These are phyloP conservation scores for Luperina testacea DNA, from an alignment of 2,888 invertebrate species.

Conservation along the genomic window DNA sequence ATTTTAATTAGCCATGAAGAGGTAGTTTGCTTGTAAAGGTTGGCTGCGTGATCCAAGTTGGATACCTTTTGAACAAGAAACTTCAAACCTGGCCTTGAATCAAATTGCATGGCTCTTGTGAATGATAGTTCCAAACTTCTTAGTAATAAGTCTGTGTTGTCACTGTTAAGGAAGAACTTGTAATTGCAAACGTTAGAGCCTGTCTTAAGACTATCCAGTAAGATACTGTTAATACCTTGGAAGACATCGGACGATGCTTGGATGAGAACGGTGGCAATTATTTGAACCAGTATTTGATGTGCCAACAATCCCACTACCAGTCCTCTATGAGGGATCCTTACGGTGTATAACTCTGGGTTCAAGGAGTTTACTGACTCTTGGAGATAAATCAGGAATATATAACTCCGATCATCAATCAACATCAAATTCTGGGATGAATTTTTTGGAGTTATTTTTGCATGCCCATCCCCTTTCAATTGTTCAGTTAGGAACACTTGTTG, in stretches of 20 bases:
- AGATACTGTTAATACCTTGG: conserved; percentile 91
- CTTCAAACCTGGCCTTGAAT: conserved; percentile 97
- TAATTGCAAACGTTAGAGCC: conserved; percentile 84
- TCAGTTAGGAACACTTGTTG: conserved; percentile 96
- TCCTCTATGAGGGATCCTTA: conserved; percentile 96
- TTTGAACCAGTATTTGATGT: conserved; percentile 97
- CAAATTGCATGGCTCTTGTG: conserved; percentile 95
- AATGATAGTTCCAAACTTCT: conserved; percentile 95
- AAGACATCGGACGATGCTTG: conserved; percentile 92
- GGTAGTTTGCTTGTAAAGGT: conserved; percentile 97
- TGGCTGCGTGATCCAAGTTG: conserved; percentile 95
- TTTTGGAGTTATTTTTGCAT: conserved; percentile 80
- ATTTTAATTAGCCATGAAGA: conserved; percentile 97
- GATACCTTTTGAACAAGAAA: conserved; percentile 98
- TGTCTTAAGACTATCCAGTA: conserved; percentile 88
- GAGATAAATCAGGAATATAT: conserved; percentile 96
- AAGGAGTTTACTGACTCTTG: conserved; percentile 92
- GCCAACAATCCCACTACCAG: conserved; percentile 96
- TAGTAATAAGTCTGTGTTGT: conserved; percentile 93
- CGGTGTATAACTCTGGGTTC: conserved; percentile 94
- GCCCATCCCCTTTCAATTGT: conserved; percentile 80
- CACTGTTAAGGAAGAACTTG: conserved; percentile 88
- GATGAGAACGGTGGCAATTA: conserved; percentile 96
- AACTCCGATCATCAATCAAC: conserved; percentile 95
- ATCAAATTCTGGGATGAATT: conserved; percentile 86